Percentiles rank a stretch among this genome's conserved stretches.
Evolutionary conservation across 2,888 invertebrate species (phyloP).

Genomic region (Dyspetes luteomarginatus): DNA sequence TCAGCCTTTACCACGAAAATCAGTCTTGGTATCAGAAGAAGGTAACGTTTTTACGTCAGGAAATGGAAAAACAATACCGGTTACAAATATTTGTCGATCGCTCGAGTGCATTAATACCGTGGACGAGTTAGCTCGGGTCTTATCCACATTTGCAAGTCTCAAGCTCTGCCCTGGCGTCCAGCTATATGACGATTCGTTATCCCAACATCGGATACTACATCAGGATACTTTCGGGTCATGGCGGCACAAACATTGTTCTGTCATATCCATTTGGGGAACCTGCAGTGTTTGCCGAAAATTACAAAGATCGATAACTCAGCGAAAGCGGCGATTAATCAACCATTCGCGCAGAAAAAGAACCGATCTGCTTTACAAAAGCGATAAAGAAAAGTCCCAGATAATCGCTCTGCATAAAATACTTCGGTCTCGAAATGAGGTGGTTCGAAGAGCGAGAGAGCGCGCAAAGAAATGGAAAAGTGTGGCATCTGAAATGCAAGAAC

Average conservation of each 20-base stretch:
- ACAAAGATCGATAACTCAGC: background rate
- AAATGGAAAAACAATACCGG: background rate
- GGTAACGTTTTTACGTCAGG: background rate
- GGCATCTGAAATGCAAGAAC: background rate
- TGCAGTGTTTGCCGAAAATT: background rate
- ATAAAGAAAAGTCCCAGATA: background rate
- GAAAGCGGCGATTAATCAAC: background rate
- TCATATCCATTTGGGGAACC: background rate
- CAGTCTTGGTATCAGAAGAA: background rate
- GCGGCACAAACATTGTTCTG: constrained; percentile 9
- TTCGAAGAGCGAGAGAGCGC: background rate
- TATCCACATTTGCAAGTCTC: background rate
- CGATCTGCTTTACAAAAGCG: background rate
- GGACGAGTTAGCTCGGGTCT: background rate
- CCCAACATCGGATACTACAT: background rate
- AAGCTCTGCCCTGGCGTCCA: background rate
- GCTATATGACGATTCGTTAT: background rate
- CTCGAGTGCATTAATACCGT: background rate
- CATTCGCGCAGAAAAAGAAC: background rate
- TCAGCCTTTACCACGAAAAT: background rate
- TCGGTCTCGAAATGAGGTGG: background rate
- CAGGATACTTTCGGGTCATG: constrained; percentile 1
- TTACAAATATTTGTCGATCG: background rate
- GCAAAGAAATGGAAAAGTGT: background rate
- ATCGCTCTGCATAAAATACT: background rate